Conservation (phyloP, 1,140 invertebrate species). For the Ceratina japonica region DNA sequence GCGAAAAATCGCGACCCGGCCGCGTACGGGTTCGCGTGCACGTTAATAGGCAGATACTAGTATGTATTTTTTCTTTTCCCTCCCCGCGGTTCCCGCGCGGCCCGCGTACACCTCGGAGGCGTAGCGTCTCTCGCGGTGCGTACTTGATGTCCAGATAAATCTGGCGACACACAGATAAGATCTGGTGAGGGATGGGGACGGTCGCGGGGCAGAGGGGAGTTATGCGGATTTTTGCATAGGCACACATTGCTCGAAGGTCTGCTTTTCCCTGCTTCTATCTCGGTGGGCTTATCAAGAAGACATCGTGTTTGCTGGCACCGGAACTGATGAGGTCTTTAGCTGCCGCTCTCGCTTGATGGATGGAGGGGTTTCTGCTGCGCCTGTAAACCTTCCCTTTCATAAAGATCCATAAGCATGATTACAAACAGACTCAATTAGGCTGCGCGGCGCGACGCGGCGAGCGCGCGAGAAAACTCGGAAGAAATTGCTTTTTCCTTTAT, state of each 20-base stretch:
- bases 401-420: slow-evolving; percentile 69
- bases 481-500: slow-evolving; percentile 57
- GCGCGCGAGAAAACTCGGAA: slow-evolving; percentile 48
- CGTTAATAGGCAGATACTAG: slow-evolving; percentile 50
- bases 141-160: slow-evolving; percentile 65
- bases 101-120: not conserved
- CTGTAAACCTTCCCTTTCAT: slow-evolving; percentile 69
- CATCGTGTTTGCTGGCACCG: slow-evolving; percentile 63
- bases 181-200: slow-evolving; percentile 20
- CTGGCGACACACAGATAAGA: slow-evolving; percentile 61
- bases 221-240: slow-evolving; percentile 60
- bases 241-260: slow-evolving; percentile 28
- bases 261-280: slow-evolving; percentile 40
- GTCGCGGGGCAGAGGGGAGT: slow-evolving; percentile 10
- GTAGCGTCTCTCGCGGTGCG: slow-evolving; percentile 37
- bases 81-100: no score
- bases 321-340: slow-evolving; percentile 70
- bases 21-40: slow-evolving; percentile 5
- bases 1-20: slow-evolving; percentile 33
- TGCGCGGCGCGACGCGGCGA: slow-evolving; percentile 40
- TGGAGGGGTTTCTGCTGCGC: slow-evolving; percentile 65
- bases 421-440: slow-evolving; percentile 70
- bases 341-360: slow-evolving; percentile 67
- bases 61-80: slow-evolving; percentile 8
- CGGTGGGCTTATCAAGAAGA: slow-evolving; percentile 58